Evolutionary conservation across 2,888 invertebrate species (phyloP).

Genomic region (Bombylius major): DNA sequence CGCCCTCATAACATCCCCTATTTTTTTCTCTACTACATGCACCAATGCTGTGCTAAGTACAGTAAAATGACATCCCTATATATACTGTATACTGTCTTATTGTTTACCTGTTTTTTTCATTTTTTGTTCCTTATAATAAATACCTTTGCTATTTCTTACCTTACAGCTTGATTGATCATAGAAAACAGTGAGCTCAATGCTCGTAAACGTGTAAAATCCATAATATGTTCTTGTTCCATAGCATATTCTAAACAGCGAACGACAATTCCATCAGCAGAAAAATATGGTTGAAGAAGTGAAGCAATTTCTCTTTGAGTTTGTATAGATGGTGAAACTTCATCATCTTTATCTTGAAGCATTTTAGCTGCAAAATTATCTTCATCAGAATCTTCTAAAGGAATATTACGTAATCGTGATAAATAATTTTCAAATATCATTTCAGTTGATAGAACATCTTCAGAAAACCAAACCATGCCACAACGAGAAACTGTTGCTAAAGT

Average conservation of each 20-base stretch:
- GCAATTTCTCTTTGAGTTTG: conserved; percentile 84
- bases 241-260: conserved; percentile 87
- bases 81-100: too few species aligned
- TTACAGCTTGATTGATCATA: conserved; percentile 89
- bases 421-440: conserved; percentile 99
- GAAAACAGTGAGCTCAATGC: conserved; percentile 94
- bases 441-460: conserved; percentile 93
- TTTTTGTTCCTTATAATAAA: not conserved
- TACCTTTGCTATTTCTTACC: conserved; percentile 12
- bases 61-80: too few species aligned
- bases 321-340: conserved; percentile 66
- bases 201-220: conserved; percentile 96
- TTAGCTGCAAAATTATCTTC: conserved; percentile 58
- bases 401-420: conserved; percentile 69
- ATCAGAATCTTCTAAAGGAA: conserved; percentile 80
- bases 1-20: too few species aligned
- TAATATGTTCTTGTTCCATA: conserved; percentile 87
- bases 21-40: too few species aligned
- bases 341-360: conserved; percentile 49
- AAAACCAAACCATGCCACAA: conserved; percentile 99
- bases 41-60: too few species aligned
- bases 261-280: conserved; percentile 87
- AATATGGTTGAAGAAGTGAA: conserved; percentile 68
- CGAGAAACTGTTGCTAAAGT: conserved; percentile 98
- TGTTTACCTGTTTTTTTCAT: conserved; percentile 5